Evolutionary conservation across 2,113 vertebrate species (phyloP).

Genomic region (Dicaeum eximium): DNA sequence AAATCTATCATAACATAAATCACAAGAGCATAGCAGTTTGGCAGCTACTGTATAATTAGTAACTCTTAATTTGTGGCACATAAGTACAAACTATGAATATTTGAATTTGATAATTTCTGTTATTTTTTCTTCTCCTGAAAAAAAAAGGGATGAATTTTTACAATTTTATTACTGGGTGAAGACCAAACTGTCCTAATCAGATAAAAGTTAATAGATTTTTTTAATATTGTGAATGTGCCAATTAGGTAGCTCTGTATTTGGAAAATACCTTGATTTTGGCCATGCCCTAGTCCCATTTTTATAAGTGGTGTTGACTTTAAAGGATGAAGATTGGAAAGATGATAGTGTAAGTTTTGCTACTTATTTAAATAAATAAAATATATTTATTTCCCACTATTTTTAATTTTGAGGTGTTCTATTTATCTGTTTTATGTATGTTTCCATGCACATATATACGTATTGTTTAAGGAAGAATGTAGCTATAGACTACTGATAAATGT

Average conservation of each 20-base stretch:
- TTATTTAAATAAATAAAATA: not conserved
- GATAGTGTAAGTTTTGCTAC: not conserved
- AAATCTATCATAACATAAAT: constrained; percentile 25
- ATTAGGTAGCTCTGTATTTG: not conserved
- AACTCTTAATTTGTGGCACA: not conserved
- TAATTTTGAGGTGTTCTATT: not conserved
- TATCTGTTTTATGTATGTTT: not conserved
- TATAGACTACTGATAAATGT: not conserved
- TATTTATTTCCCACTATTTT: not conserved
- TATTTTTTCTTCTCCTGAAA: not conserved
- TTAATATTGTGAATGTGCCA: not conserved
- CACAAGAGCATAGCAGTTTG: not conserved
- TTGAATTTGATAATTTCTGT: not conserved
- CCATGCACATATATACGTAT: not conserved
- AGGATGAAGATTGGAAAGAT: not conserved
- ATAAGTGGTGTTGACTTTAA: not conserved
- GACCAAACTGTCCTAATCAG: not conserved
- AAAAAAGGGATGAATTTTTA: not conserved
- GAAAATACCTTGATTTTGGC: not conserved
- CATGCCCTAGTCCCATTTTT: not conserved
- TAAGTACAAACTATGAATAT: not conserved
- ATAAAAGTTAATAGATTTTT: not conserved
- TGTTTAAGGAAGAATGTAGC: not conserved
- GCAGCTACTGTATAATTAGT: not conserved
- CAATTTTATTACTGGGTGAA: not conserved